Base-by-base conservation (phyloP, 2,113 vertebrate species). In the Falcunculus frontatus region DNA sequence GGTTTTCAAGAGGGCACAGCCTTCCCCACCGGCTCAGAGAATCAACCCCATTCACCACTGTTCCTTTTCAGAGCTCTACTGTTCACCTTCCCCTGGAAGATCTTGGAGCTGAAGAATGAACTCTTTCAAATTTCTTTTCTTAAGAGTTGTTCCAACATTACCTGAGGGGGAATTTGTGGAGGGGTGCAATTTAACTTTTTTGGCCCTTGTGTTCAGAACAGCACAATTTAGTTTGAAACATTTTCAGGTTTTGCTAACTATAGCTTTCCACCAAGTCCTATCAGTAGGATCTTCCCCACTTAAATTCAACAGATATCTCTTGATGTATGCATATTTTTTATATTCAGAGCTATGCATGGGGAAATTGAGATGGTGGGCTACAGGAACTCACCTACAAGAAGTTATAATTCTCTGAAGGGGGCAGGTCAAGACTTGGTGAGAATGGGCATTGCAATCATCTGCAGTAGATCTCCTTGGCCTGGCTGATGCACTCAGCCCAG, bases 121-220 rank as follows among this genome's bases (percentile, higher is more conserved):
- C 89, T 97, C 96, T 97, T 97, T 95, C 89, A 97, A 97, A 95
- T 97, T 97, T 96, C 89, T 97, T 97, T 98, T 97, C 94, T 96
- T 97, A 97, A 97, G 67, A 95, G 59, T 73, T 95, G 88, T 89
- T 97, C 96, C 96, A 98, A 94, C 69, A 35, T 94, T 93, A 88
- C 65, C 21, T 7, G 52, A 22, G 41, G 47, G n/a, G 8, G 11
- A 55, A 47, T 37, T 53, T 16, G 20, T 1, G 3, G 4, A 4
- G 9, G 7, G 22, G 0, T 27, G 17, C 41, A 78, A 33, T 41
- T 13, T 14, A 55, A 32, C 29, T 95, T 97, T 96, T 90, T 95
- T 96, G 89, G 64, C 63, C 35, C 33, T 94, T 95, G 50, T 55
- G 57, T 89, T 97, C 67, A 95, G 88, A 93, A 92, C 27, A 82